Conservation (phyloP, 2,888 invertebrate species). For the Pantelozetes paolii region DNA sequence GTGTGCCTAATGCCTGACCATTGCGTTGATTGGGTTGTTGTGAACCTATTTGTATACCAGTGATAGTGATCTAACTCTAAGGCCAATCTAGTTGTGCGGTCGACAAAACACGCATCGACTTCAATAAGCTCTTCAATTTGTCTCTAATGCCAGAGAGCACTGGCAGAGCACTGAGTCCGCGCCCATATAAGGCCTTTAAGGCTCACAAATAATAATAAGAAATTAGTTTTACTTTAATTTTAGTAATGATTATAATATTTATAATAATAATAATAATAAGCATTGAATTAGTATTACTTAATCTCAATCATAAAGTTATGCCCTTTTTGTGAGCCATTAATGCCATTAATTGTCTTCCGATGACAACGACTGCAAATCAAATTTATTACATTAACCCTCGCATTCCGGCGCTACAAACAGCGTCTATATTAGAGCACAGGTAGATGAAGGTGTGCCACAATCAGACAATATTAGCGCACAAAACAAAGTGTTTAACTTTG, state of each 20-base stretch:
- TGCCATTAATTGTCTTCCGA: slow-evolving; percentile 20
- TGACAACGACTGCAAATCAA: slow-evolving; percentile 12
- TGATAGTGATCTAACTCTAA: slow-evolving; percentile 27
- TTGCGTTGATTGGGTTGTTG: slow-evolving; percentile 1
- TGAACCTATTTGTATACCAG: neutral
- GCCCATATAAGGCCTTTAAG: slow-evolving; percentile 20
- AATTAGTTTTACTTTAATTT: neutral
- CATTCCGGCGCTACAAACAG: neutral
- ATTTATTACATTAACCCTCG: slow-evolving; percentile 9
- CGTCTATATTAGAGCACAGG: neutral
- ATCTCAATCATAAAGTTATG: slow-evolving; percentile 25
- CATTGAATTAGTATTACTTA: slow-evolving; percentile 30
- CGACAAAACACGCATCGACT: slow-evolving; percentile 26
- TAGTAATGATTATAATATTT: neutral
- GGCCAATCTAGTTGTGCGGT: slow-evolving; percentile 28
- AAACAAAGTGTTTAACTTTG: neutral
- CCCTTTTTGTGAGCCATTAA: slow-evolving; percentile 24
- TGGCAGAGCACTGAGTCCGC: slow-evolving; percentile 12
- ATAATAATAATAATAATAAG: neutral
- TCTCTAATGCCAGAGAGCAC: neutral
- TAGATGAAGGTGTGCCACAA: slow-evolving; percentile 18
- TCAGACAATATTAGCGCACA: neutral
- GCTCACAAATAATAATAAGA: slow-evolving; percentile 24
- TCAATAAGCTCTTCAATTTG: slow-evolving; percentile 15
- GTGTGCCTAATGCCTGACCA: slow-evolving; percentile 31